phyloP scores from a whole-genome alignment of 2,888 invertebrate species.

The Escarpia spicata region DNA sequence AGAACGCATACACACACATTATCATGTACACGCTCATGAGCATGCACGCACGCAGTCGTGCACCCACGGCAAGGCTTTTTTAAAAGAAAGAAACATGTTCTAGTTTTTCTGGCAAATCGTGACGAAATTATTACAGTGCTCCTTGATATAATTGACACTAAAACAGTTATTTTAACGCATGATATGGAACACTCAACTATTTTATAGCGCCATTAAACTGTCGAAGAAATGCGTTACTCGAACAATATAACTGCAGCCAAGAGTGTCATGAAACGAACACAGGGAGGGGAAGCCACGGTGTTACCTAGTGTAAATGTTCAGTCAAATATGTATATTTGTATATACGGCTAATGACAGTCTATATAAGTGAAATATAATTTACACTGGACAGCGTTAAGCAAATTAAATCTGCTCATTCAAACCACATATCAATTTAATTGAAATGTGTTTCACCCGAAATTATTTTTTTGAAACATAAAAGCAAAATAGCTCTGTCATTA shows the following conservation, averaged over 20 bases:
- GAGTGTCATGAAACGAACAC: not conserved
- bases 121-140: not conserved
- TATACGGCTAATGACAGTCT: no score
- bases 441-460: not conserved
- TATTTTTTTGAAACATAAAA: not conserved
- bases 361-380: no score
- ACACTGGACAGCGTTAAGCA: no score
- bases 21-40: no score
- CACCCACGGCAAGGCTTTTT: no score
- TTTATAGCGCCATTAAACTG: not conserved
- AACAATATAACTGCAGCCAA: not conserved
- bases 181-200: not conserved
- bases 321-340: no score
- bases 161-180: not conserved
- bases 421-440: not conserved
- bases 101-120: not conserved
- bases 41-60: no score
- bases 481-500: not conserved
- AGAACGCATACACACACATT: no score
- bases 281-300: not conserved
- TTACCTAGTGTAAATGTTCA: not conserved
- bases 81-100: not conserved
- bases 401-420: no score
- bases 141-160: not conserved
- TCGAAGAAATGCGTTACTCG: not conserved